Evolutionary conservation across 2,797 vertebrate species (phyloP), one percentile per base, ranked within the genome.

Genomic region (Alosa sapidissima): DNA sequence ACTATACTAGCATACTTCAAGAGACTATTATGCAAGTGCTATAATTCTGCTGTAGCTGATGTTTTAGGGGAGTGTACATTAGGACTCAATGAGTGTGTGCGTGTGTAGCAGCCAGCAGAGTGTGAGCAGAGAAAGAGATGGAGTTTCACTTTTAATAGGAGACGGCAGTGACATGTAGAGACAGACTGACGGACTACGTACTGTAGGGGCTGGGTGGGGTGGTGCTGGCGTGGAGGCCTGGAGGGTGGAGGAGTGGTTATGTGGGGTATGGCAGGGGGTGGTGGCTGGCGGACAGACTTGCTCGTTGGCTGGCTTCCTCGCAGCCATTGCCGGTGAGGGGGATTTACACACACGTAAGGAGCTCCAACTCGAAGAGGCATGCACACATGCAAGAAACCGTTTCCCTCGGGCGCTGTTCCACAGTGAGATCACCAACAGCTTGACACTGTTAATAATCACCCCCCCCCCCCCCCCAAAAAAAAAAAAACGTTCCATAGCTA

Each of bases 371-470:
- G 72, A 78, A 14, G 82, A 87, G 84, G 90, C 88, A 89, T 86
- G 24, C 85, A 33, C 78, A 86, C n/a, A 87, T n/a, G 28, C 62
- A 21, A 28, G 16, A 6, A 1, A 2, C 58, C 19, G 24, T 92
- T 92, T 87, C 89, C 89, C 85, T 62, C 81, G 84, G 89, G 87
- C 87, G 88, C 84, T 86, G 87, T 90, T 92, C n/a, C 49, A 88
- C 83, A 19, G 1, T 72, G 13, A 36, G 33, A 72, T 19, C 68
- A 41, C 33, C 33, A 45, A 45, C 68, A 75, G 68, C 33, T 19
- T 16, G 11, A 41, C 68, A 16, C 33, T 28, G 13, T 28, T 28
- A 7, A 24, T 24, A 55, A 41, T 41, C 24, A 72, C n/a, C 19
- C 13, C 2, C 21, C n/a, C 8, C n/a, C 7, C 33, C n/a, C n/a